These are phyloP conservation scores for Cerastoderma edule DNA, from an alignment of 2,888 invertebrate species.

Conservation along the genomic window DNA sequence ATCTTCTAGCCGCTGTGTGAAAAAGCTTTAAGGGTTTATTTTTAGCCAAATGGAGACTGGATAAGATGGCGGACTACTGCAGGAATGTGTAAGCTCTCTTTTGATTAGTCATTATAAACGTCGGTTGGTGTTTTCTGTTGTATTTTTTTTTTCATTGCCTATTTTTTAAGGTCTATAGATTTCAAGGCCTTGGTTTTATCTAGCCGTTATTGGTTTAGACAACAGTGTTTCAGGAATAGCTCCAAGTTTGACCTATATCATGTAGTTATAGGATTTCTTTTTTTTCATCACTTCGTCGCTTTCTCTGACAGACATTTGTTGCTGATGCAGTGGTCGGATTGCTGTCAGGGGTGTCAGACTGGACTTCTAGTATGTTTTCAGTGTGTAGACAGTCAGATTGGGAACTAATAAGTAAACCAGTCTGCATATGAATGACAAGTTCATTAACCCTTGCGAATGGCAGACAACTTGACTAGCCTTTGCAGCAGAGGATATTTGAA, in stretches of 20 bases:
- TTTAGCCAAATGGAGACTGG: constrained; percentile 31
- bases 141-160: not conserved
- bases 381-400: constrained; percentile 15
- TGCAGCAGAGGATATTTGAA: not conserved
- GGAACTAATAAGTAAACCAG: not conserved
- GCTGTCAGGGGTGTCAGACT: constrained; percentile 23
- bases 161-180: no score
- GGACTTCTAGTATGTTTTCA: not conserved
- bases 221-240: no score
- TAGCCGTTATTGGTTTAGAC: no score
- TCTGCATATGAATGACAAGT: no score
- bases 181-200: no score
- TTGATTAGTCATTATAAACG: not conserved
- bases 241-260: not conserved
- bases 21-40: constrained; percentile 18
- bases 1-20: constrained; percentile 26
- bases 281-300: not conserved
- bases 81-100: constrained; percentile 27
- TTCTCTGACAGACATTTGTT: not conserved
- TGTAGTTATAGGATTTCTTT: constrained; percentile 1
- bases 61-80: constrained; percentile 3
- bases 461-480: no score
- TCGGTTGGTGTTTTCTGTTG: not conserved
- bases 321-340: not conserved
- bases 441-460: no score